phyloP scores from a whole-genome alignment of 2,888 invertebrate species.

The Sphaerophoria taeniata region DNA sequence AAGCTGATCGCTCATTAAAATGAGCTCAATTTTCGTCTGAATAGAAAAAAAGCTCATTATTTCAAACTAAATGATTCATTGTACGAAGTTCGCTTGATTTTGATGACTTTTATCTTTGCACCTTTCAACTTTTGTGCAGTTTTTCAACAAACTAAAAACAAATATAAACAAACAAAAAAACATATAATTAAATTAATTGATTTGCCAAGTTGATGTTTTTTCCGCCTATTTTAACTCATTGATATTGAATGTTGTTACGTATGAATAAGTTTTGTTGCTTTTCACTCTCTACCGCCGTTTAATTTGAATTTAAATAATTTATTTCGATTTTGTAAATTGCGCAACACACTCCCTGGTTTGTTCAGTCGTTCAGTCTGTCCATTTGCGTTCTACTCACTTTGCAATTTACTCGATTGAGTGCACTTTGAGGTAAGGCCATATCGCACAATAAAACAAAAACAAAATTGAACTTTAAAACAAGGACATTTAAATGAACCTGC shows the following conservation, averaged over 20 bases:
- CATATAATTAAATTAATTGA: constrained; percentile 62
- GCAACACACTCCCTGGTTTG: not conserved
- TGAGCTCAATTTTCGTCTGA: no score
- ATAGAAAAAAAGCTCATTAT: not conserved
- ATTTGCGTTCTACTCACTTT: constrained; percentile 19
- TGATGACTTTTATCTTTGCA: not conserved
- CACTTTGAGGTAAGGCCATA: constrained; percentile 35
- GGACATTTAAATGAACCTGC: not conserved
- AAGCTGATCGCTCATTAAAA: no score
- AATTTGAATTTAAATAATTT: constrained; percentile 64
- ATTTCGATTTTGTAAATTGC: constrained; percentile 44
- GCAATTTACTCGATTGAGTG: constrained; percentile 45
- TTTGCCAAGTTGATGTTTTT: constrained; percentile 62
- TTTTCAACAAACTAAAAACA: not conserved
- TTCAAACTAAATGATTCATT: not conserved
- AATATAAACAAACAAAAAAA: not conserved
- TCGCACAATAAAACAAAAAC: not conserved
- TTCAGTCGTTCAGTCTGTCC: not conserved
- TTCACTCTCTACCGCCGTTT: constrained; percentile 32
- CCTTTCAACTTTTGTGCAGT: constrained; percentile 2
- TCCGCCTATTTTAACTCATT: constrained; percentile 39
- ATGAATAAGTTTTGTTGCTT: constrained; percentile 12
- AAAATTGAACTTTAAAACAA: no score
- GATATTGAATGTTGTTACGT: constrained; percentile 12
- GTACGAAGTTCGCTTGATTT: not conserved